Percentiles rank a stretch among this genome's conserved stretches.
These are phyloP conservation scores for Elymnias hypermnestra DNA, from an alignment of 1,140 invertebrate species.

Conservation along the genomic window DNA sequence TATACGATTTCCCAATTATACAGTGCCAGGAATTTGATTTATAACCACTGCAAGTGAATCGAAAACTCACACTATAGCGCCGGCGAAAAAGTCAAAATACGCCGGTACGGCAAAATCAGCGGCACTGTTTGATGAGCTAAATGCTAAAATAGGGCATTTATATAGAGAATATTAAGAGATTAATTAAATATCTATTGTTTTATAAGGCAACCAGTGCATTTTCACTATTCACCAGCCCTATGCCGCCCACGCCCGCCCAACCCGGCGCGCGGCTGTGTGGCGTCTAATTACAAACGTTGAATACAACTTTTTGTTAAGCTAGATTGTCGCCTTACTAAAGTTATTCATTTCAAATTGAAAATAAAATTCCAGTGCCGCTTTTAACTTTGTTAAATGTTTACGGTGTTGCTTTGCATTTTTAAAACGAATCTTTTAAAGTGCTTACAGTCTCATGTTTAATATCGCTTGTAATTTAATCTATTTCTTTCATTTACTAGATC, in stretches of 20 bases:
- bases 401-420: slow-evolving; percentile 14
- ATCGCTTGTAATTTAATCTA: too few relatives aligned
- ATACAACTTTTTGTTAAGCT: slow-evolving; percentile 58
- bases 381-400: slow-evolving; percentile 21
- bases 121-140: too few relatives aligned
- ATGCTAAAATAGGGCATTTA: too few relatives aligned
- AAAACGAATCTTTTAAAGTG: background rate
- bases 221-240: background rate
- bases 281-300: slow-evolving; percentile 64
- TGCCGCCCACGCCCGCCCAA: slow-evolving; percentile 4
- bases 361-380: slow-evolving; percentile 46
- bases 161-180: background rate
- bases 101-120: too few relatives aligned
- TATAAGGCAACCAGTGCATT: too few relatives aligned
- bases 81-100: too few relatives aligned
- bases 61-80: too few relatives aligned
- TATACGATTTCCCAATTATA: too few relatives aligned
- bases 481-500: too few relatives aligned
- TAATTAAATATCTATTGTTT: background rate
- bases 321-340: slow-evolving; percentile 55
- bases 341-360: slow-evolving; percentile 64
- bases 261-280: slow-evolving; percentile 22
- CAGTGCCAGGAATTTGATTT: too few relatives aligned
- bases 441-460: too few relatives aligned
- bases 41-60: too few relatives aligned